Base-by-base conservation (phyloP, 2,113 vertebrate genomes). In the Balaeniceps rex region DNA sequence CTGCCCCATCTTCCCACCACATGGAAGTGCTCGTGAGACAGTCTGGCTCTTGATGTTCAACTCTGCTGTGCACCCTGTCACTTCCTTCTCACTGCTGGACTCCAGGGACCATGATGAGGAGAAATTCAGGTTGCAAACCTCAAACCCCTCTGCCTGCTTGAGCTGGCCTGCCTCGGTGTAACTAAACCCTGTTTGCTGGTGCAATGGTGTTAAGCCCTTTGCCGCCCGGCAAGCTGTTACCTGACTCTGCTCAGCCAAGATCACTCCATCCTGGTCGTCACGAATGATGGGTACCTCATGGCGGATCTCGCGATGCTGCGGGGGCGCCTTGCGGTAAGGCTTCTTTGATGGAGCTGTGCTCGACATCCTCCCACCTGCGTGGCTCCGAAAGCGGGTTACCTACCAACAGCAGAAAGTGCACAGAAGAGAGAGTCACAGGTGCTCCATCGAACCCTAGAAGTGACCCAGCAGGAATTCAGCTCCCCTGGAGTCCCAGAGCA, bases 251-350 rank as follows among this genome's bases (percentile, higher is more conserved):
- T 98, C 98, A 5, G 95, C 95, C 95, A 97, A 98, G 97, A 94
- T 95, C 95, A 97, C 98, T 93, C 97, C 97, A 66, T 98, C 97
- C 94, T 97, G 98, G 93, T 99, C 98, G 0, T 98, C 98, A 10
- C 97, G 97, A 85, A 98, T 97, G 70, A 97, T 97, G 80, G 98
- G 98, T 33, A 96, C 94, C 86, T 98, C 97, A 18, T 98, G 98
- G 26, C 99, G 98, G 12, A 98, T 96, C 98, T 99, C 99, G 0
- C 99, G 99, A 77, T 99, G 99, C 98, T 99, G 99, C 0, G 99
- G 99, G 6, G 99, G 99, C 3, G 99, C 99, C 98, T 99, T 99
- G 11, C 99, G 99, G 95, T 99, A 99, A 52, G 99, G 99, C 98
- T 99, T 99, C 98, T 99, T 99, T 57, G 98, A 94, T 5, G 99